These are phyloP conservation scores for Metopia argyrocephala DNA, from an alignment of 2,888 invertebrate genomes.

Conservation along the genomic window DNA sequence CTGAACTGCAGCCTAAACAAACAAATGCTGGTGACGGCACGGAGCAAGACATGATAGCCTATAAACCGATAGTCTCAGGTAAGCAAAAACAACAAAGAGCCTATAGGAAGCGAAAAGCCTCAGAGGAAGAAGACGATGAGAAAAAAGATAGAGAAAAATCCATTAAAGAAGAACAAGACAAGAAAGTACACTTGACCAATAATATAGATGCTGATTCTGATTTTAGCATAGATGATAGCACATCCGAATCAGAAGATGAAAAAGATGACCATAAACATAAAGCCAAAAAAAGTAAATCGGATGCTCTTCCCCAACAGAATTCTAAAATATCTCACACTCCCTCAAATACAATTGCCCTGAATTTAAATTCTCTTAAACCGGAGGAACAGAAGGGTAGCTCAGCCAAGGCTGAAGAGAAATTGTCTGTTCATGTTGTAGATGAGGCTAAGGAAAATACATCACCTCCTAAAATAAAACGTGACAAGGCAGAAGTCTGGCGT, in stretches of 20 bases:
- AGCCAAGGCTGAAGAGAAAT: slow-evolving; percentile 62
- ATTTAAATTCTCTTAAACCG: slow-evolving; percentile 67
- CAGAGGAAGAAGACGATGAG: slow-evolving; percentile 79
- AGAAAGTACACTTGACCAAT: slow-evolving; percentile 80
- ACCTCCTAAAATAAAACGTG: slow-evolving; percentile 79
- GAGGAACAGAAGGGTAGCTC: slow-evolving; percentile 56
- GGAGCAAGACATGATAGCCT: slow-evolving; percentile 68
- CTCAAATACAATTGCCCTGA: slow-evolving; percentile 54
- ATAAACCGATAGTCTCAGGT: slow-evolving; percentile 72
- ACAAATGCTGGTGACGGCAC: slow-evolving; percentile 55
- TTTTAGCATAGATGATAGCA: slow-evolving; percentile 82
- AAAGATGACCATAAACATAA: slow-evolving; percentile 3
- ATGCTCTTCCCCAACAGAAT: background rate
- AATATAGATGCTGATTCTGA: slow-evolving; percentile 87
- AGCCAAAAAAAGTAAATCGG: slow-evolving; percentile 30
- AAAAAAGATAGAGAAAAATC: slow-evolving; percentile 65
- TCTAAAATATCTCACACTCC: slow-evolving; percentile 5
- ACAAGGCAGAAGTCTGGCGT: slow-evolving; percentile 88
- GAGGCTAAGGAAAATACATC: background rate
- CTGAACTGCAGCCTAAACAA: slow-evolving; percentile 53
- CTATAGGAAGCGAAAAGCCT: slow-evolving; percentile 82
- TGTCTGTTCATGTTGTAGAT: slow-evolving; percentile 20
- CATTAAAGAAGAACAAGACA: slow-evolving; percentile 77
- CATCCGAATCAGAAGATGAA: slow-evolving; percentile 78
- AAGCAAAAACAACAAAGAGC: slow-evolving; percentile 79